These are phyloP conservation scores for Nemapogon koenigi DNA, from an alignment of 2,888 invertebrate genomes.

Conservation along the genomic window DNA sequence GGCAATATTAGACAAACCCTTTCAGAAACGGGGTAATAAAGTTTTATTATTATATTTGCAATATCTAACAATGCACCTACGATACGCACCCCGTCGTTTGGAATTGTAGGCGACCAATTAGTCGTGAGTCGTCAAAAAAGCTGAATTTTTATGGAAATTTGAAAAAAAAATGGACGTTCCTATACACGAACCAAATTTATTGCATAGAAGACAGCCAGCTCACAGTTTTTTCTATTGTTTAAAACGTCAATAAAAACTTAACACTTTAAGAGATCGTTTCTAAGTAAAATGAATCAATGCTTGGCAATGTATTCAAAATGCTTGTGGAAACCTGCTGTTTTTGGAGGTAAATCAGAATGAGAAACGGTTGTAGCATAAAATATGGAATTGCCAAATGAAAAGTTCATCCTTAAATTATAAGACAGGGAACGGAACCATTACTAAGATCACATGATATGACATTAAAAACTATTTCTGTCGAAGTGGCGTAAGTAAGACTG, in stretches of 20 bases:
- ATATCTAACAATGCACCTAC: constrained; percentile 41
- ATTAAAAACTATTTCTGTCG: constrained; percentile 53
- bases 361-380: no score
- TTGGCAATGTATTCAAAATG: no score
- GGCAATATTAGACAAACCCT: constrained; percentile 47
- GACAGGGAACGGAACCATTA: no score
- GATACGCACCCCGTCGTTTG: constrained; percentile 42
- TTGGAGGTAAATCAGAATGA: no score
- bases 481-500: constrained; percentile 8
- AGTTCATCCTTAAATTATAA: no score
- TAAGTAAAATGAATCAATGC: constrained; percentile 10
- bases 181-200: constrained; percentile 42
- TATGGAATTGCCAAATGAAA: no score
- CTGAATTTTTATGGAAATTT: constrained; percentile 36
- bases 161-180: constrained; percentile 41
- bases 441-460: constrained; percentile 45
- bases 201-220: constrained; percentile 34
- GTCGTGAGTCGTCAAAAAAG: constrained; percentile 44
- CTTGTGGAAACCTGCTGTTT: no score
- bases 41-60: constrained; percentile 62
- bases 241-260: constrained; percentile 46
- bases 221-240: constrained; percentile 41
- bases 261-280: constrained; percentile 38
- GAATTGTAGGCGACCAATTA: constrained; percentile 44
- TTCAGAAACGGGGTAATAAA: constrained; percentile 61